Evolutionary conservation across 1,140 invertebrate species (phyloP).

Genomic region (Trypoxylus dichotomus): DNA sequence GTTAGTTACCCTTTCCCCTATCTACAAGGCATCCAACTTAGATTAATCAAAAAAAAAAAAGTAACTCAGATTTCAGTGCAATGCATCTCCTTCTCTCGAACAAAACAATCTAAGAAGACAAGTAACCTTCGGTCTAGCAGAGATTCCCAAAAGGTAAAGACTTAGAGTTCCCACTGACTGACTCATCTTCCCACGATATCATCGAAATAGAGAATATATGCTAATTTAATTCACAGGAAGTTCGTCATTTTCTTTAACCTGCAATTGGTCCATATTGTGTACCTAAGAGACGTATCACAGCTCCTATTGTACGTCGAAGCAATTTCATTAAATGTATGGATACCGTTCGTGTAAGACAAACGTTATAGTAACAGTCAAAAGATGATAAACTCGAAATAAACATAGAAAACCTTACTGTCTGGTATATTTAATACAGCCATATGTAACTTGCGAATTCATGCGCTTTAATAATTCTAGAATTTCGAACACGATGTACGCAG

Average conservation of each 20-base stretch:
- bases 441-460: too few species aligned
- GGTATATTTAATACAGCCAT: too few species aligned
- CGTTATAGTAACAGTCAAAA: not conserved
- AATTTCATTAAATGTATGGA: not conserved
- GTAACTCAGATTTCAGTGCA: too few species aligned
- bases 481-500: too few species aligned
- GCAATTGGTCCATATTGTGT: not conserved
- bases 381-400: too few species aligned
- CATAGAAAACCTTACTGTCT: too few species aligned
- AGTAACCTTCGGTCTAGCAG: not conserved
- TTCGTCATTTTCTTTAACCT: not conserved
- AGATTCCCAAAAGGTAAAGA: not conserved
- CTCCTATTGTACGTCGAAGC: not conserved
- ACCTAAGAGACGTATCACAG: not conserved
- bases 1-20: too few species aligned
- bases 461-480: too few species aligned
- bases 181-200: not conserved
- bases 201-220: not conserved
- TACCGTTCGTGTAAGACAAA: not conserved
- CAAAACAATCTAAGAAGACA: not conserved
- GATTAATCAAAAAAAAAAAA: too few species aligned
- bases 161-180: not conserved
- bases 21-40: too few species aligned
- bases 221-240: not conserved
- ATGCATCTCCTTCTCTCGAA: not conserved